Base-by-base conservation (phyloP, 2,888 invertebrate genomes). In the Macroteleia sp. region DNA sequence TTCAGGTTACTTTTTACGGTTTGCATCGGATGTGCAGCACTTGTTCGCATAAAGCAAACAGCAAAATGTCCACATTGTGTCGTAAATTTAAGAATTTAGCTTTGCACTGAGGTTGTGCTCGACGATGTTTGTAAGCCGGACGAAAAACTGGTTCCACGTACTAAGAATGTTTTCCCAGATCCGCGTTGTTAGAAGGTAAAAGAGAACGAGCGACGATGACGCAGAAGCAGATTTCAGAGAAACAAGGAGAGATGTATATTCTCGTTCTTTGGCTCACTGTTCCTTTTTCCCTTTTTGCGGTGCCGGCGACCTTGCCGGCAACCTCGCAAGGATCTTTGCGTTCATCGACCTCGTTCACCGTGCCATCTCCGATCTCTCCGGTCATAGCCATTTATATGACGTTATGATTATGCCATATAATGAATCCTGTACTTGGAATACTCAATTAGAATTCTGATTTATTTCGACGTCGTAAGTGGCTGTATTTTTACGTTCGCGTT, bases 241-340 rank as follows among this genome's bases (percentile, higher is more conserved):
- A 20, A 41, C 39, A 56, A 61, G 73, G 77, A 70, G 42, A 67
- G 79, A 64, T 74, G 39, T 46, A 34, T 25, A 70, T 48, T 54
- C 69, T 81, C 46, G 69, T 30, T 62, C 39, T 46, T 39, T 52
- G 50, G 28, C 57, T 19, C 30, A 79, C 34, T 79, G 77, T 87
- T 86, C 87, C 87, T 86, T 87, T 87, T 85, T 86, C 85, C 66
- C 66, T 75, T 79, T 78, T 79, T 79, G 74, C 71, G 34, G 48
- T 70, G 75, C 75, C 69, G 64, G 76, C 76, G 76, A 76, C 76
- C 76, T 76, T 76, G 76, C 70, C 76, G 52, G 41, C 61, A 75
- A 75, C 83, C 87, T 84, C 80, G 74, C 76, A 80, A 77, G 88
- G 89, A 87, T 90, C 91, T 90, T 91, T 90, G 87, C 85, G 82